These are phyloP conservation scores for Hydrocynus forskahlii DNA, from an alignment of 2,797 vertebrate genomes.

Conservation along the genomic window DNA sequence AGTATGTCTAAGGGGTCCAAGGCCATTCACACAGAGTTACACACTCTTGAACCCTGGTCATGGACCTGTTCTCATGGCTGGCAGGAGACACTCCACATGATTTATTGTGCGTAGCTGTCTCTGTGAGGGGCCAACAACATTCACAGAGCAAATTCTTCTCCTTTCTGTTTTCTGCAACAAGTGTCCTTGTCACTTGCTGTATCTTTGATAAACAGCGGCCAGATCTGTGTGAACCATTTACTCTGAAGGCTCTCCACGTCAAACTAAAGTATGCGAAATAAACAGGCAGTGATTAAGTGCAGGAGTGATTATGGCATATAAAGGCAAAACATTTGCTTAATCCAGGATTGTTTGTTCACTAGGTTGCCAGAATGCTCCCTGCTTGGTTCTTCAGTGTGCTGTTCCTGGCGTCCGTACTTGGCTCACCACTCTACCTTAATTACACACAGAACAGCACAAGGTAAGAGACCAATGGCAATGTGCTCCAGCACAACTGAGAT, in stretches of 20 bases:
- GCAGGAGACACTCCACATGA: constrained; percentile 8
- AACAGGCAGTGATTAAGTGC: neutral
- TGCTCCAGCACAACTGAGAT: neutral
- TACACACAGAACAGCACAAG: neutral
- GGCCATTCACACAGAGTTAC: neutral
- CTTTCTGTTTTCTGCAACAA: neutral
- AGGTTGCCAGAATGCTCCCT: constrained; percentile 27
- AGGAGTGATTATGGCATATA: constrained; percentile 10
- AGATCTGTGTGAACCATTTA: constrained; percentile 17
- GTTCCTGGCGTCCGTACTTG: constrained; percentile 23
- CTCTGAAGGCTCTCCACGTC: neutral
- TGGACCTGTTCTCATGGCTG: constrained; percentile 5
- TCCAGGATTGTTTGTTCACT: constrained; percentile 4
- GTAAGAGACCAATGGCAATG: constrained; percentile 26
- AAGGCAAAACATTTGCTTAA: neutral
- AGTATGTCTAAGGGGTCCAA: neutral
- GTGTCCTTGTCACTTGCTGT: constrained; percentile 22
- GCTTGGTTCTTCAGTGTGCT: constrained; percentile 23
- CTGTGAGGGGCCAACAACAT: constrained; percentile 49
- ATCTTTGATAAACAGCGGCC: constrained; percentile 4
- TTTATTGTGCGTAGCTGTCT: neutral
- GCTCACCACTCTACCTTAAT: constrained; percentile 13
- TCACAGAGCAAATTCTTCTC: constrained; percentile 7
- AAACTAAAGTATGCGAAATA: neutral
- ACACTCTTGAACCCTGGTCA: neutral